Percentiles rank a stretch among this genome's conserved stretches.
These are phyloP conservation scores for Acanthoscelides obtectus DNA, from an alignment of 2,888 invertebrate genomes.

Conservation along the genomic window DNA sequence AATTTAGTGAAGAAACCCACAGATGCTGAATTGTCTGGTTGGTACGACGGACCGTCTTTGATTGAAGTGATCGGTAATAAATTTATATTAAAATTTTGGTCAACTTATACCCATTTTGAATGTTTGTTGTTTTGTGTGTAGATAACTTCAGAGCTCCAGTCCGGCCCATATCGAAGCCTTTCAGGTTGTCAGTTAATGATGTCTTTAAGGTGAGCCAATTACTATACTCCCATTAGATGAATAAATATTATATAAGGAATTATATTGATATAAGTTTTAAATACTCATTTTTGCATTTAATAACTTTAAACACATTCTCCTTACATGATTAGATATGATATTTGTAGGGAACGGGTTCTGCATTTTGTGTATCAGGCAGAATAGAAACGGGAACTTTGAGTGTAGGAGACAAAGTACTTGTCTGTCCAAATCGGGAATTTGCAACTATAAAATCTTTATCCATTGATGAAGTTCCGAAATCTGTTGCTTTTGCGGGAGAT, in stretches of 20 bases:
- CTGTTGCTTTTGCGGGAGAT: slow-evolving; percentile 90
- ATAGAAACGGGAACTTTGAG: slow-evolving; percentile 88
- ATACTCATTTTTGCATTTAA: no score
- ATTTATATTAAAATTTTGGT: background rate
- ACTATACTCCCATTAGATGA: no score
- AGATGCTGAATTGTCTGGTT: slow-evolving; percentile 60
- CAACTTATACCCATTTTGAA: background rate
- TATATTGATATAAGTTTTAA: no score
- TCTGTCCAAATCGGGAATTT: slow-evolving; percentile 80
- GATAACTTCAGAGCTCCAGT: slow-evolving; percentile 84
- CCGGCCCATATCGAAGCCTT: slow-evolving; percentile 80
- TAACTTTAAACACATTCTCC: no score
- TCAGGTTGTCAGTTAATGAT: slow-evolving; percentile 90
- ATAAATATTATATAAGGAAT: no score
- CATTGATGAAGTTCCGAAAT: slow-evolving; percentile 67
- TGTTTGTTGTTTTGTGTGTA: slow-evolving; percentile 41
- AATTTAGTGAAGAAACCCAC: slow-evolving; percentile 72
- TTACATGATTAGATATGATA: no score
- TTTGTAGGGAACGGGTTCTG: slow-evolving; percentile 71
- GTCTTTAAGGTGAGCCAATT: slow-evolving; percentile 74
- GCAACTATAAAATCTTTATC: slow-evolving; percentile 74
- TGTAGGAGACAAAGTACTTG: slow-evolving; percentile 78
- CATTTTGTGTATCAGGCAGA: slow-evolving; percentile 84
- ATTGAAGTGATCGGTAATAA: slow-evolving; percentile 73
- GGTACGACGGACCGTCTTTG: slow-evolving; percentile 82